Evolutionary conservation across 2,113 vertebrate genomes (phyloP).

Genomic region (Vanacampus margaritifer): DNA sequence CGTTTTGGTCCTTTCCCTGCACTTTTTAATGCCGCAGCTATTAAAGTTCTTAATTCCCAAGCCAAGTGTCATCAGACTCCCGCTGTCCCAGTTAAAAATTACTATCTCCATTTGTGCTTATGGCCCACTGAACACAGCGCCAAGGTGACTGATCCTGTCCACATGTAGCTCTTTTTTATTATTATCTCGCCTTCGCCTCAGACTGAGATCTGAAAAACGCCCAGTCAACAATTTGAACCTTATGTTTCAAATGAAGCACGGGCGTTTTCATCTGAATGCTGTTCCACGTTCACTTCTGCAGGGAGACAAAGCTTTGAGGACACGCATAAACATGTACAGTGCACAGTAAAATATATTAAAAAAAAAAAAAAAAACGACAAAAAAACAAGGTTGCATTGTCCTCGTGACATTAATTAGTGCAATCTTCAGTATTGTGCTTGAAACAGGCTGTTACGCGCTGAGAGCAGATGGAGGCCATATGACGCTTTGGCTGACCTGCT

Average conservation of each 20-base stretch:
- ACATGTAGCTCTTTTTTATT: conserved; percentile 3
- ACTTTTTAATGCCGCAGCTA: conserved; percentile 63
- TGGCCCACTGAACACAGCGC: conserved; percentile 25
- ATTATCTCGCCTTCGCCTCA: conserved; percentile 14
- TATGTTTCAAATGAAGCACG: conserved; percentile 38
- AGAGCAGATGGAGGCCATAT: conserved; percentile 62
- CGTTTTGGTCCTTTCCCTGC: conserved; percentile 29
- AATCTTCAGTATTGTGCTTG: conserved; percentile 50
- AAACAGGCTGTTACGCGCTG: conserved; percentile 49
- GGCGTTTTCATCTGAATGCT: conserved; percentile 34
- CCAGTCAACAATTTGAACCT: conserved; percentile 46
- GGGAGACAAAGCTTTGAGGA: conserved; percentile 9
- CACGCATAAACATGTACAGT: conserved; percentile 3
- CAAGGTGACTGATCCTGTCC: conserved; percentile 48
- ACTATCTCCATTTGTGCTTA: conserved; percentile 40
- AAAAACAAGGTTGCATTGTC: conserved; percentile 8
- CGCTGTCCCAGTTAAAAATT: conserved; percentile 57
- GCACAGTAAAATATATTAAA: background rate
- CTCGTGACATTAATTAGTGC: conserved; percentile 56
- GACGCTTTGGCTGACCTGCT: conserved; percentile 62
- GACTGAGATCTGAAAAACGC: conserved; percentile 22
- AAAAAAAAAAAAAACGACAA: conserved; percentile 4
- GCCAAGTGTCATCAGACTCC: conserved; percentile 54
- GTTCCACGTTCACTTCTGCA: conserved; percentile 15
- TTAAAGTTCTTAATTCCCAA: conserved; percentile 63